phyloP scores from a whole-genome alignment of 2,888 invertebrate genomes.

The Eupithecia abbreviata region DNA sequence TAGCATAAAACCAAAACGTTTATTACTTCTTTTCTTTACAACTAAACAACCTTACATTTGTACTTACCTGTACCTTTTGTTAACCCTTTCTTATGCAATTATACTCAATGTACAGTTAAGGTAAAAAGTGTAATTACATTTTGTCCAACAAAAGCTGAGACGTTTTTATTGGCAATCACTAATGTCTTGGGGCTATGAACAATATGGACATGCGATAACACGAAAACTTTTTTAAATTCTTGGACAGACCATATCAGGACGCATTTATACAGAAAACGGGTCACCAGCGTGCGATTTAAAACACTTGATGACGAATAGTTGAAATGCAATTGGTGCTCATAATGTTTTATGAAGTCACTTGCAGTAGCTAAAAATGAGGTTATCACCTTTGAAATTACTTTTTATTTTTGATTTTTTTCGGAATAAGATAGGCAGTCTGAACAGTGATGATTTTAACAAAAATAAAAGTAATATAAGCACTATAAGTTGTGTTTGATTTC shows the following conservation, averaged over 20 bases:
- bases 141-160: slow-evolving; percentile 16
- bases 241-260: neutral
- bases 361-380: neutral
- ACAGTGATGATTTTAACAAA: neutral
- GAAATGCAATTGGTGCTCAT: neutral
- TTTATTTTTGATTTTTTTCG: neutral
- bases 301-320: neutral
- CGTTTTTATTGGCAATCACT: slow-evolving; percentile 21
- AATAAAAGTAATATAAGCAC: neutral
- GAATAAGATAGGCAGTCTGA: neutral
- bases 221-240: slow-evolving; percentile 1
- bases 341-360: neutral
- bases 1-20: slow-evolving; percentile 32
- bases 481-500: neutral
- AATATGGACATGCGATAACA: slow-evolving; percentile 13
- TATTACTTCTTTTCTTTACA: slow-evolving; percentile 31
- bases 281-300: neutral
- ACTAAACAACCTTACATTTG: slow-evolving; percentile 27
- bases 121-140: slow-evolving; percentile 29
- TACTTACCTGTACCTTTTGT: slow-evolving; percentile 41
- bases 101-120: slow-evolving; percentile 30
- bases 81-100: slow-evolving; percentile 42
- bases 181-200: slow-evolving; percentile 14
- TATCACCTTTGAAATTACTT: neutral
- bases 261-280: neutral